Evolutionary conservation across 2,888 invertebrate species (phyloP).

Genomic region (Melinaea marsaeus): DNA sequence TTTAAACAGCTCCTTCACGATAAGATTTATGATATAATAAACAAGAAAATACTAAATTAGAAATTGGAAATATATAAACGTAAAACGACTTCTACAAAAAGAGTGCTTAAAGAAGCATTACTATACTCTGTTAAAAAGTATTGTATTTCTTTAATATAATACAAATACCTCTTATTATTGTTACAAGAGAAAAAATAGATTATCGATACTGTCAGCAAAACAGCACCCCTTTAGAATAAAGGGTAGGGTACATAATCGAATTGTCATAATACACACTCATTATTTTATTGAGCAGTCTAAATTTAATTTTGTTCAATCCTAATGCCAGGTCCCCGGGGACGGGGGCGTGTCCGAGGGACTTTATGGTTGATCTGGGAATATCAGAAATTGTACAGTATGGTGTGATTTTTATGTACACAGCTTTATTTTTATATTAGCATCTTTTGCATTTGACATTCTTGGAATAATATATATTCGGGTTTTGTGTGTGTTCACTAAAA

Average conservation of each 20-base stretch:
- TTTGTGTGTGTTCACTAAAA: too few relatives aligned
- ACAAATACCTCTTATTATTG: conserved; percentile 14
- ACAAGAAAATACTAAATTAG: too few relatives aligned
- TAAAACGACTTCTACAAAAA: too few relatives aligned
- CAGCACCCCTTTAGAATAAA: conserved; percentile 33
- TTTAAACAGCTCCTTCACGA: too few relatives aligned
- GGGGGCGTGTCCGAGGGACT: conserved; percentile 40
- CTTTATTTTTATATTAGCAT: background rate
- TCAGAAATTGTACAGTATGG: conserved; percentile 44
- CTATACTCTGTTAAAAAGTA: too few relatives aligned
- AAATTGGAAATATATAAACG: too few relatives aligned
- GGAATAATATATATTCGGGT: conserved; percentile 9
- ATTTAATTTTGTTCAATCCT: conserved; percentile 58
- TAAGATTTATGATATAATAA: too few relatives aligned
- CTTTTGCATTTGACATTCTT: conserved; percentile 20
- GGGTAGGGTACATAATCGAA: conserved; percentile 53
- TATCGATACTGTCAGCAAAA: conserved; percentile 1
- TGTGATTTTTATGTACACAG: conserved; percentile 39
- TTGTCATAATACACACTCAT: conserved; percentile 60
- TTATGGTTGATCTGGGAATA: conserved; percentile 55
- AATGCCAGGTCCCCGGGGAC: conserved; percentile 51
- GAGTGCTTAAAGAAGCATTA: too few relatives aligned
- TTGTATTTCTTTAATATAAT: background rate
- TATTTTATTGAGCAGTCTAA: conserved; percentile 62
- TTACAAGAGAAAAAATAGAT: conserved; percentile 28